Base-by-base conservation (phyloP, 2,888 invertebrate genomes). In the Rhyacophila evoluta region DNA sequence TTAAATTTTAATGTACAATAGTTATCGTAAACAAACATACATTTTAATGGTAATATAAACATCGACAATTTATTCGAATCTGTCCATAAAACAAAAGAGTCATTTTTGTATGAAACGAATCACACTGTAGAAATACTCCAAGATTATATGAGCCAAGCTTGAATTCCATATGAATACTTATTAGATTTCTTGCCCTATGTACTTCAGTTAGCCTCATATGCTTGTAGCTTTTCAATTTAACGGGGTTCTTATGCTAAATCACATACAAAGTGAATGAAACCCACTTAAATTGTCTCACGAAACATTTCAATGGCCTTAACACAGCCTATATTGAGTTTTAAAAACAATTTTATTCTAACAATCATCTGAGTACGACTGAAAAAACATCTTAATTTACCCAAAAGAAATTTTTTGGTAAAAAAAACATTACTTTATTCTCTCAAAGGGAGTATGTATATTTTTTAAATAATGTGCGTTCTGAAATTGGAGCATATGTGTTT, bases 191-290 rank as follows among this genome's bases (percentile, higher is more conserved):
- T 55, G 55, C 55, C 55, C 19, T 19, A 55, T 55, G 55, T 55
- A 55, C 55, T 15, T 19, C 25, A 19, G 55, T 55, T 55, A 55
- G 55, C 55, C 25, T 19, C 55, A 19, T 19, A 55, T 55, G 19
- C 55, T 55, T 19, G 55, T 19, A 55, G 55, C 55, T 55, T 55
- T 55, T 55, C 55, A 55, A 55, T 55, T 55, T 55, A 55, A 55
- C 55, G 55, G 55, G 55, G 55, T 19, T 55, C 55, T 55, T 55
- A 55, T 55, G 55, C 55, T 55, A 55, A 55, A 55, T 55, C 55
- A 10, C 55, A 19, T 10, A 19, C 55, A 55, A 55, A 55, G 25
- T 55, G 55, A 55, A 55, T 55, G 55, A 55, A 39, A 15, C 39
- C 15, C 39, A 15, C 39, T 39, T 39, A n/a, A 39, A 39, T 39